phyloP scores from a whole-genome alignment of 2,888 invertebrate species.

The Hypomecis punctinalis region DNA sequence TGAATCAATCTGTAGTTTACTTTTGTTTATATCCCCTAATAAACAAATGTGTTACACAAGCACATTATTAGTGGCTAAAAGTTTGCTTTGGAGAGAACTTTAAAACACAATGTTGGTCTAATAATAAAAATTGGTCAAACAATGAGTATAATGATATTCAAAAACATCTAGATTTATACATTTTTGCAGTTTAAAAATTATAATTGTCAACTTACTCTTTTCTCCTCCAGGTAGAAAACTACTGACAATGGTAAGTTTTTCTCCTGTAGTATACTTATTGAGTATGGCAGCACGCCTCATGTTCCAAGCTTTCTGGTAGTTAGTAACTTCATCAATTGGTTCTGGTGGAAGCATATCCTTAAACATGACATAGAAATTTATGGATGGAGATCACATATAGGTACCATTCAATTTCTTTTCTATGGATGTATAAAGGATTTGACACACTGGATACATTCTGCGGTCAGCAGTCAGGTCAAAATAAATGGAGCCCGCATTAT shows the following conservation, averaged over 20 bases:
- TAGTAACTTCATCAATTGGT: slow-evolving; percentile 56
- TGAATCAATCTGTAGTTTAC: neutral
- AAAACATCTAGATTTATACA: no score
- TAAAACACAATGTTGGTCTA: no score
- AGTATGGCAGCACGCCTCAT: slow-evolving; percentile 91
- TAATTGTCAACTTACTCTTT: slow-evolving; percentile 84
- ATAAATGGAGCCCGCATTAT: no score
- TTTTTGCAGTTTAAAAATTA: no score
- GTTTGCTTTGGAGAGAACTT: no score
- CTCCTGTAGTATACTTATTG: slow-evolving; percentile 96
- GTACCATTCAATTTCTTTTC: no score
- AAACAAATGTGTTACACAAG: neutral
- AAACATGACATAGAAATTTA: slow-evolving; percentile 18
- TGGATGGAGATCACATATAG: neutral
- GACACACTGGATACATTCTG: no score
- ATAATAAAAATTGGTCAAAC: no score
- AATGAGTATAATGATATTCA: no score
- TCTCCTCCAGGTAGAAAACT: slow-evolving; percentile 94
- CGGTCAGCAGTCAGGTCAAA: no score
- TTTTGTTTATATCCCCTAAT: slow-evolving; percentile 14
- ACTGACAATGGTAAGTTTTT: slow-evolving; percentile 95
- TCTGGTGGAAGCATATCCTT: slow-evolving; percentile 57
- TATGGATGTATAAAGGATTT: no score
- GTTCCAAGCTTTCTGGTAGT: slow-evolving; percentile 91
- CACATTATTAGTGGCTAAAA: no score